Evolutionary conservation across 2,888 invertebrate species (phyloP), one percentile per base, ranked within the genome.

Genomic region (Clitarchus hookeri): DNA sequence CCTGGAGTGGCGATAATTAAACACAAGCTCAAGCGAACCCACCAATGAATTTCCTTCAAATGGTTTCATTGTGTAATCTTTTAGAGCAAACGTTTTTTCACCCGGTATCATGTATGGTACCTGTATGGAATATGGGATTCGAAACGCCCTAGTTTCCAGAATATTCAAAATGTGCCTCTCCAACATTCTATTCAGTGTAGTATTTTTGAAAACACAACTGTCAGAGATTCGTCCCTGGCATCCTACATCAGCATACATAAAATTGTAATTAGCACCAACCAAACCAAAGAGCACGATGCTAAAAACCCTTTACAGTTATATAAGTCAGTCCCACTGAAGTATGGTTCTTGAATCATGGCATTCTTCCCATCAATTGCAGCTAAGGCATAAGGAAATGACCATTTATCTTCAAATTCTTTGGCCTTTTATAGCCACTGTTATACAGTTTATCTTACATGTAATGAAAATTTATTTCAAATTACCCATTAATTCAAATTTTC

Each of bases 351-450:
- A 54, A 89, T 87, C 23, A 87, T 87, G 16, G 89, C 86, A 85
- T 89, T 89, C 87, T 89, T 90, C 8, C 89, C 88, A 85, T 89
- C 89, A 16, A 89, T 87, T 16, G 88, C 88, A 83, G 89, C 89
- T 23, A 89, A n/a, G 87, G 89, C 89, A 88, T 90, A 88, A 82
- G 89, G 89, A 87, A 89, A 89, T 84, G 90, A 89, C 89, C 89
- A 90, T 84, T 87, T 88, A 8, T 86, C 85, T 48, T 87, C 48
- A 88, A 89, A 90, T 44, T 86, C 86, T 85, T 88, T 86, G 27
- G 88, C 88, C 84, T 88, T 88, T 44, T 85, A 54, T 87, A 88
- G 88, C 89, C 89, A 90, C 88, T 89, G 88, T 82, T 88, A 85
- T 86, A 84, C 84, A 86, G 85, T 88, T 80, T 65, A 65, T 78